Conservation (phyloP, 2,113 vertebrate species). For the Anolis sagrei region DNA sequence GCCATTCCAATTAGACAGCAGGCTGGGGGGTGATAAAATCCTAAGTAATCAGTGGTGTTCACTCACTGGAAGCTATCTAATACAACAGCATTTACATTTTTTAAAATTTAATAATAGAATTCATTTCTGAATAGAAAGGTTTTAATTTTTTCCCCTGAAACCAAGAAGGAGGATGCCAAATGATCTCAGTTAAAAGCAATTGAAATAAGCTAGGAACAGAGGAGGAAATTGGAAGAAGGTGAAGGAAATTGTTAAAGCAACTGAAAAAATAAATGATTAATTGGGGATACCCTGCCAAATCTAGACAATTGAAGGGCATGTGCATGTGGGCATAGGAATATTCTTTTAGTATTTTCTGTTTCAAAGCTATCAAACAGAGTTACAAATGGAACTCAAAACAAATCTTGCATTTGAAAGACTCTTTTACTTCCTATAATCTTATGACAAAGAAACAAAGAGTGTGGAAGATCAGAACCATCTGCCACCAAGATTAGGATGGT, state of each 20-base stretch:
- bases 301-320: too few species aligned
- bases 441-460: constrained; percentile 32
- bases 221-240: too few species aligned
- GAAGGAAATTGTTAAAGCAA: too few species aligned
- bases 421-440: constrained; percentile 25
- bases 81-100: not conserved
- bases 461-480: constrained; percentile 47
- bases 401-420: constrained; percentile 23
- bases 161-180: not conserved
- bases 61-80: not conserved
- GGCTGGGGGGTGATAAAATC: too few species aligned
- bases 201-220: too few species aligned
- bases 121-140: not conserved
- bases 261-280: not conserved
- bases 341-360: constrained; percentile 24
- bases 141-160: not conserved
- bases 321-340: not conserved
- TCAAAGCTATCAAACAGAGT: not conserved
- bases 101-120: too few species aligned
- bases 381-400: constrained; percentile 17
- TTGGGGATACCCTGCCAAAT: too few species aligned
- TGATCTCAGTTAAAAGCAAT: too few species aligned
- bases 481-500: constrained; percentile 35
- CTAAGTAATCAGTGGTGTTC: too few species aligned
- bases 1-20: too few species aligned